These are phyloP conservation scores for Tyria jacobaeae DNA, from an alignment of 2,888 invertebrate species.

Conservation along the genomic window DNA sequence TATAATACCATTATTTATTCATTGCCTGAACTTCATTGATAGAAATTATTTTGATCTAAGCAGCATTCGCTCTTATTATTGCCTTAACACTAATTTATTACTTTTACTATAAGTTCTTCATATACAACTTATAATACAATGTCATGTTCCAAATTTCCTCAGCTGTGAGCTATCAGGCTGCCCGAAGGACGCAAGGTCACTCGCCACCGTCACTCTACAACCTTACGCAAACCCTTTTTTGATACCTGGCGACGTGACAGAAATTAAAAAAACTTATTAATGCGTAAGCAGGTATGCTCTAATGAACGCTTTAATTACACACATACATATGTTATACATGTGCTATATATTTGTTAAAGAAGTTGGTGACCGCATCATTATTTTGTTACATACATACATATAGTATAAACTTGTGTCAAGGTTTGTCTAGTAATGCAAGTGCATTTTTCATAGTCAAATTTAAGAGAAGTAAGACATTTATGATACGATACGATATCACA, in stretches of 20 bases:
- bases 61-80: background rate
- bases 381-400: background rate
- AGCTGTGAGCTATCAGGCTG: too few species aligned
- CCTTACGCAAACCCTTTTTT: background rate
- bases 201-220: too few species aligned
- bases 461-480: background rate
- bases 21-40: background rate
- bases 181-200: too few species aligned
- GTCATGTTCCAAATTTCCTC: background rate
- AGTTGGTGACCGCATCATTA: background rate
- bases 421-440: background rate
- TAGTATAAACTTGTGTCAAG: background rate
- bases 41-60: background rate
- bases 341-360: background rate
- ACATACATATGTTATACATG: too few species aligned
- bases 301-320: background rate
- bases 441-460: background rate
- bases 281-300: background rate
- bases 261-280: background rate
- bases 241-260: background rate
- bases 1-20: too few species aligned
- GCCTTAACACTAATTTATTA: too few species aligned
- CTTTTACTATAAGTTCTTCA: too few species aligned
- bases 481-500: background rate
- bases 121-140: too few species aligned